Conservation (phyloP, 1,140 invertebrate species). For the Heliconius hermathena region DNA sequence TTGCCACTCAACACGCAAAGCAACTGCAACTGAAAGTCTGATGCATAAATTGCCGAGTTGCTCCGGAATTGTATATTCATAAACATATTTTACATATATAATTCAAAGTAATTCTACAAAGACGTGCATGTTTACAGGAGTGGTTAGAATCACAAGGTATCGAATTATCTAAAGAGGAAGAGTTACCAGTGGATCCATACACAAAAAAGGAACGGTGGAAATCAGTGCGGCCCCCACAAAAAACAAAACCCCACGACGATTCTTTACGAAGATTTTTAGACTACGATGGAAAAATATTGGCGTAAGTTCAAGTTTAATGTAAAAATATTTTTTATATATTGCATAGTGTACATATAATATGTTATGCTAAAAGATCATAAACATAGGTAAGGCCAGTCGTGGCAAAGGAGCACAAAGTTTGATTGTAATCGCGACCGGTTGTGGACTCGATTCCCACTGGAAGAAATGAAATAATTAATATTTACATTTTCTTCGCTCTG, state of each 20-base stretch:
- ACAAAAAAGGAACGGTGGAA: constrained; percentile 75
- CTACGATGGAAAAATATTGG: constrained; percentile 87
- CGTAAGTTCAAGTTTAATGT: constrained; percentile 66
- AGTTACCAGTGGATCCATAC: constrained; percentile 88
- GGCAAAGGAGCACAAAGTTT: too few species aligned
- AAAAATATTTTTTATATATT: not conserved
- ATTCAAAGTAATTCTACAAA: not conserved
- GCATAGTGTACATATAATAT: not conserved
- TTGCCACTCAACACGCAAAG: too few species aligned
- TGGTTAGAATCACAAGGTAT: constrained; percentile 92
- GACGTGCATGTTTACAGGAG: constrained; percentile 81
- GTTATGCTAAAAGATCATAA: too few species aligned
- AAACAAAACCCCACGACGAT: constrained; percentile 77
- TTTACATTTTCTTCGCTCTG: too few species aligned
- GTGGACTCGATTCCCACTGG: too few species aligned
- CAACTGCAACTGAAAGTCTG: too few species aligned
- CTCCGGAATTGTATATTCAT: too few species aligned
- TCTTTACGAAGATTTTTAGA: constrained; percentile 85
- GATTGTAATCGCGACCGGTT: too few species aligned
- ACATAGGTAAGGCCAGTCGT: too few species aligned
- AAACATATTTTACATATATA: not conserved
- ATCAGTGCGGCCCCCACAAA: constrained; percentile 55
- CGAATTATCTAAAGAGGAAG: constrained; percentile 87
- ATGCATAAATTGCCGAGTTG: too few species aligned
- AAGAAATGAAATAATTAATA: too few species aligned